Base-by-base conservation (phyloP, 2,888 invertebrate species). In the Byasa hedistus region DNA sequence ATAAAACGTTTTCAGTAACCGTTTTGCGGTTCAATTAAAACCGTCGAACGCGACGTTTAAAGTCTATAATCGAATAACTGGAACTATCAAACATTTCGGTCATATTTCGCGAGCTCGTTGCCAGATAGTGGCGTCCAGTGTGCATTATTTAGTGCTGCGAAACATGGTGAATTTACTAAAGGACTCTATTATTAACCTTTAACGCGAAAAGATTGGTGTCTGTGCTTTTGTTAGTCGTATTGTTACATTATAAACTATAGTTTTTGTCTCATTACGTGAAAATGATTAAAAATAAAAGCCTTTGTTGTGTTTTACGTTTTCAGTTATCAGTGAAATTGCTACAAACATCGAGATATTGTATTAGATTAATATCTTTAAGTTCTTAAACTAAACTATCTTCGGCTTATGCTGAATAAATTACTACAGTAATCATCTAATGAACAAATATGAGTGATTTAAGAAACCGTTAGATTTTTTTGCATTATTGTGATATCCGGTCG, bases 101-200 rank as follows among this genome's bases (percentile, higher is more conserved):
- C 59, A 55, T 65, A 59, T 55, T 55, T 59, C 44, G 58, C 27
- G 7, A 60, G 64, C 44, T 27, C 22, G 59, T 59, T 55, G 48
- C 58, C 39, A 19, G 39, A 64, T 59, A 61, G 55, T 55, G 59
- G 39, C 48, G 36, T 19, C 22, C 55, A 15, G 10, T 36, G 59
- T 65, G 44, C 44, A 23, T 65, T 65, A 59, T 65, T 65, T 65
- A 60, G 27, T 15, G 27, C 32, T 32, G 44, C 55, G 55, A 44
- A 59, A 65, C 54, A 54, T 59, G 21, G 58, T 39, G 52, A 59
- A 64, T 58, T 54, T 59, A 58, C 64, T 58, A 58, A 64, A 52
- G 24, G 21, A 44, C 21, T 58, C 58, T 64, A 44, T 64, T 64
- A 48, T 48, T n/a, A 48, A 48, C 48, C 8, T 4, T 48, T n/a